Evolutionary conservation across 2,888 invertebrate species (phyloP).

Genomic region (Aelia acuminata): DNA sequence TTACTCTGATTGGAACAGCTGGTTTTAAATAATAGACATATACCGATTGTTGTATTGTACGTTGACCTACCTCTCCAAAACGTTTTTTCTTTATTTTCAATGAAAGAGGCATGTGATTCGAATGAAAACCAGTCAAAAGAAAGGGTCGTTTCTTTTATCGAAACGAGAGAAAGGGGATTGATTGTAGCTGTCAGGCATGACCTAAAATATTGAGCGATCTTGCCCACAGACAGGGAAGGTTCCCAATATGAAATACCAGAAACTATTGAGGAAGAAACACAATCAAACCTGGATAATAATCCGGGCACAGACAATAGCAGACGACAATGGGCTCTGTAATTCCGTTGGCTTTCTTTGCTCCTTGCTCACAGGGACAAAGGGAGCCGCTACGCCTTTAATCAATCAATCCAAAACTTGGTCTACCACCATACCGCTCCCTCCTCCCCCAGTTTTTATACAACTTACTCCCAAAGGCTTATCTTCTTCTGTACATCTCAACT

Average conservation of each 20-base stretch:
- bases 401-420: conserved; percentile 18
- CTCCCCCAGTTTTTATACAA: neutral
- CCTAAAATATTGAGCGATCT: conserved; percentile 12
- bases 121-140: neutral
- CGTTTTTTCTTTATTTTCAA: neutral
- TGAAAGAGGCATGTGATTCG: neutral
- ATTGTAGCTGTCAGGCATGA: neutral
- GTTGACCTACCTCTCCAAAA: too few species aligned
- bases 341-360: conserved; percentile 11
- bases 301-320: conserved; percentile 13
- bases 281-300: conserved; percentile 44
- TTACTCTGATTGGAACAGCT: too few species aligned
- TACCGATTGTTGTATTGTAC: too few species aligned
- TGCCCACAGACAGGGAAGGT: neutral
- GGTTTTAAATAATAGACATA: too few species aligned
- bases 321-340: conserved; percentile 5
- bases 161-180: neutral
- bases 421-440: neutral
- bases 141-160: neutral
- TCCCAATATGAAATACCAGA: conserved; percentile 18
- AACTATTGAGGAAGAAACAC: conserved; percentile 43
- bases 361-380: neutral
- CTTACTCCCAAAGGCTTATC: neutral
- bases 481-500: neutral
- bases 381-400: neutral